Conservation (phyloP, 2,797 vertebrate species). For the Pagetopsis macropterus region DNA sequence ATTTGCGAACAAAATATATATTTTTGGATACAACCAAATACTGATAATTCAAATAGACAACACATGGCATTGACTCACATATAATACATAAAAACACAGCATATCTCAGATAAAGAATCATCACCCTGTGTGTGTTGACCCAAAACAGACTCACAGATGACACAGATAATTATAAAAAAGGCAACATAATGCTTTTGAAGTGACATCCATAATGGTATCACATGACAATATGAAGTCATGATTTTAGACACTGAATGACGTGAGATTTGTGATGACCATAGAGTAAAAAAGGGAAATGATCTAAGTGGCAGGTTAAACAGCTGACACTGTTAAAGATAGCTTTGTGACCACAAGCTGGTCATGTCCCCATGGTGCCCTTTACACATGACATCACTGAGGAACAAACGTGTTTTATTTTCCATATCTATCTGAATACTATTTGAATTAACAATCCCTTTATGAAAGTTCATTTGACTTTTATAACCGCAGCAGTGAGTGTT, state of each 20-base stretch:
- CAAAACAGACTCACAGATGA: slow-evolving; percentile 3
- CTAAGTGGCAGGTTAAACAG: slow-evolving; percentile 48
- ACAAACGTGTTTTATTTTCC: neutral
- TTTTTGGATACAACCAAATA: neutral
- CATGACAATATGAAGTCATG: slow-evolving; percentile 21
- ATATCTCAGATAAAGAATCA: slow-evolving; percentile 5
- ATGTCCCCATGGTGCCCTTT: slow-evolving; percentile 22
- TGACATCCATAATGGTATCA: neutral
- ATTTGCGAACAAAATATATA: neutral
- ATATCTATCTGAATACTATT: neutral
- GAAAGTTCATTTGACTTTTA: neutral
- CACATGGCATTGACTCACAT: slow-evolving; percentile 1
- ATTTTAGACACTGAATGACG: neutral
- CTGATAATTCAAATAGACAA: neutral
- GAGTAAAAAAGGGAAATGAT: slow-evolving; percentile 44
- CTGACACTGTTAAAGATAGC: slow-evolving; percentile 56
- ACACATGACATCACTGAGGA: slow-evolving; percentile 43
- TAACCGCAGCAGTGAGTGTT: neutral
- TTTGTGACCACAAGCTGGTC: slow-evolving; percentile 35
- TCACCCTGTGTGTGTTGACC: neutral
- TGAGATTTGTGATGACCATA: slow-evolving; percentile 36
- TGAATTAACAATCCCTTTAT: neutral
- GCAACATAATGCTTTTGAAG: neutral
- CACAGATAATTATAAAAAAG: neutral
- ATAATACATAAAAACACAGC: slow-evolving; percentile 6